Evolutionary conservation across 92 coral and sea anemone genomes (phyloP).

Genomic region (Palythoa grandis): DNA sequence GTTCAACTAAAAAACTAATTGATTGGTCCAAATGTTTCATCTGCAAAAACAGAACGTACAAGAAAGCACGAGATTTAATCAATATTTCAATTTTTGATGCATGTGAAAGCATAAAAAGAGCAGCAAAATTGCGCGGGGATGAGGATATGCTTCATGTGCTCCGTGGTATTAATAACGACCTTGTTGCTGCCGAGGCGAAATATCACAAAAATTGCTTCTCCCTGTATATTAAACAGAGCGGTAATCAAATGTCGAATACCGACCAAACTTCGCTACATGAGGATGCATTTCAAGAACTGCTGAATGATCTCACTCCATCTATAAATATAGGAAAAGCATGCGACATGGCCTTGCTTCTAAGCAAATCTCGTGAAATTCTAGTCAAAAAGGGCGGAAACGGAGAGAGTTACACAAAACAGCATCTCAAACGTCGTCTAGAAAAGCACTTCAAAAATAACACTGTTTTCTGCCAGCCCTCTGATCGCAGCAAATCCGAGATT

Average conservation of each 20-base stretch:
- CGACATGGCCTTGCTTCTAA: slow-evolving; percentile 57
- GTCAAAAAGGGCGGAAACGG: no score
- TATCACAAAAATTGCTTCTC: slow-evolving; percentile 20
- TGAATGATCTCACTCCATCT: slow-evolving; percentile 43
- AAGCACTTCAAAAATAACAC: no score
- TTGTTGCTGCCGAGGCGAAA: slow-evolving; percentile 50
- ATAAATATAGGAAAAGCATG: slow-evolving; percentile 45
- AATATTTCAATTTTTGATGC: slow-evolving; percentile 50
- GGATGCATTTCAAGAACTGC: slow-evolving; percentile 53
- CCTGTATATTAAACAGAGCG: slow-evolving; percentile 43
- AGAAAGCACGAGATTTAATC: slow-evolving; percentile 47
- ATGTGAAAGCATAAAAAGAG: slow-evolving; percentile 46
- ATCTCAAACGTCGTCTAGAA: no score
- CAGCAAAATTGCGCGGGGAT: slow-evolving; percentile 48
- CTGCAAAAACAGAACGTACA: no score
- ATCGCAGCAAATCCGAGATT: no score
- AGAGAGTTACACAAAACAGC: no score
- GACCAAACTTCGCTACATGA: slow-evolving; percentile 32
- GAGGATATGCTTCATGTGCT: slow-evolving; percentile 50
- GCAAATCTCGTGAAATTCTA: no score
- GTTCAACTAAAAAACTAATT: no score
- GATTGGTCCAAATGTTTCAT: no score
- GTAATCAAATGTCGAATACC: slow-evolving; percentile 41
- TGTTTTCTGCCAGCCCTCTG: no score
- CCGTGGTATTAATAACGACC: slow-evolving; percentile 46